Evolutionary conservation across 1,140 invertebrate genomes (phyloP).

Genomic region (Cephus cinctus): DNA sequence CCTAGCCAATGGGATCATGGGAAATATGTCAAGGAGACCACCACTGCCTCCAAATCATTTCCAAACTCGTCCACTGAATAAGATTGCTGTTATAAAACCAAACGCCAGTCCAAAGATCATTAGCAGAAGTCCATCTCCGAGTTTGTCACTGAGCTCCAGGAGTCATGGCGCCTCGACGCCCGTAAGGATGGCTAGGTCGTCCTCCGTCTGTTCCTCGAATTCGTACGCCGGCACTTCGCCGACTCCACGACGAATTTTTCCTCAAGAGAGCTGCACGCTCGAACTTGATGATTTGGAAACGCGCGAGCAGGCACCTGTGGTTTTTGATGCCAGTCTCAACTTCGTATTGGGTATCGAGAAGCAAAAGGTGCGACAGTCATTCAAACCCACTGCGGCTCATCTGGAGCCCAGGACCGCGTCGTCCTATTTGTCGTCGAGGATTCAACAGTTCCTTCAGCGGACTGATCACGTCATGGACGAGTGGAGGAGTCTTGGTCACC

Average conservation of each 20-base stretch:
- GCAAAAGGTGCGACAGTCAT: conserved; percentile 66
- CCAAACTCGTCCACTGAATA: conserved; percentile 21
- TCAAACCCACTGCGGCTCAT: conserved; percentile 71
- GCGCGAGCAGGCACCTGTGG: conserved; percentile 69
- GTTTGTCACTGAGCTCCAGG: conserved; percentile 16
- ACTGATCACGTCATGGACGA: conserved; percentile 86
- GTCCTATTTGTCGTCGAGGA: conserved; percentile 70
- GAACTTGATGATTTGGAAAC: conserved; percentile 61
- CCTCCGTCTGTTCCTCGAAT: conserved; percentile 12
- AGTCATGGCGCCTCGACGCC: background rate
- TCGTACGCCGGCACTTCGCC: conserved; percentile 31
- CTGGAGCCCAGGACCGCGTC: conserved; percentile 73
- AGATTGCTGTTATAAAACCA: conserved; percentile 26
- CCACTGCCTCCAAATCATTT: conserved; percentile 28
- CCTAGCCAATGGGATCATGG: background rate
- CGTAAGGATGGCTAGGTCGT: conserved; percentile 16
- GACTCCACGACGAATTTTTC: conserved; percentile 64
- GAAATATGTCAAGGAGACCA: conserved; percentile 18
- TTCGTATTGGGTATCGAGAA: conserved; percentile 72
- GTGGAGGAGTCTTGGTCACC: conserved; percentile 68
- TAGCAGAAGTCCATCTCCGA: conserved; percentile 30
- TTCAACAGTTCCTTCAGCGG: conserved; percentile 75
- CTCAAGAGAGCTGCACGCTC: conserved; percentile 58
- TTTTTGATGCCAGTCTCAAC: conserved; percentile 77
- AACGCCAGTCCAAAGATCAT: conserved; percentile 18